Evolutionary conservation across 1,140 invertebrate genomes (phyloP).

Genomic region (Prorops nasuta): DNA sequence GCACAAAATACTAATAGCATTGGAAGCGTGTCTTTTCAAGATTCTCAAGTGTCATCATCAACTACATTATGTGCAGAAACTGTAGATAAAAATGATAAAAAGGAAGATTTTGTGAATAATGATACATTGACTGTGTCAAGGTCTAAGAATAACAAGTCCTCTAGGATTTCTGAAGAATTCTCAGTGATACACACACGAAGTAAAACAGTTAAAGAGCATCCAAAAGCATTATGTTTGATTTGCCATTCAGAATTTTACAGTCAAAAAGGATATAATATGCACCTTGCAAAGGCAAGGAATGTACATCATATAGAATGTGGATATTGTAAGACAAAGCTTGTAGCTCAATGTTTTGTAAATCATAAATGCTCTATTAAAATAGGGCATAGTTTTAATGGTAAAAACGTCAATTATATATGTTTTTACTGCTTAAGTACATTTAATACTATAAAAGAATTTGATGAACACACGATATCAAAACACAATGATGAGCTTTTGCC

Average conservation of each 20-base stretch:
- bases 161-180: no score
- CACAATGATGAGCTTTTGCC: constrained; percentile 22
- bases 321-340: constrained; percentile 31
- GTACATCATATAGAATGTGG: no score
- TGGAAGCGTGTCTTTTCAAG: no score
- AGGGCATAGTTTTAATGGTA: constrained; percentile 18
- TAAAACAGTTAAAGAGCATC: no score
- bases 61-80: no score
- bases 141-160: neutral
- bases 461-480: constrained; percentile 27
- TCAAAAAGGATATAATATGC: no score
- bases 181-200: no score
- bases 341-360: constrained; percentile 16
- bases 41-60: no score
- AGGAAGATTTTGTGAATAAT: neutral
- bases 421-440: constrained; percentile 17
- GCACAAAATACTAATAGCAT: neutral
- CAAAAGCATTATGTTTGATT: no score
- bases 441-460: constrained; percentile 24
- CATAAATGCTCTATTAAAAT: constrained; percentile 29
- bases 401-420: constrained; percentile 25
- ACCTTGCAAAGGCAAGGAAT: no score
- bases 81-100: neutral
- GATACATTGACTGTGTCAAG: neutral
- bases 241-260: no score